phyloP scores from a whole-genome alignment of 1,140 invertebrate genomes.

The Drosophila sp. region DNA sequence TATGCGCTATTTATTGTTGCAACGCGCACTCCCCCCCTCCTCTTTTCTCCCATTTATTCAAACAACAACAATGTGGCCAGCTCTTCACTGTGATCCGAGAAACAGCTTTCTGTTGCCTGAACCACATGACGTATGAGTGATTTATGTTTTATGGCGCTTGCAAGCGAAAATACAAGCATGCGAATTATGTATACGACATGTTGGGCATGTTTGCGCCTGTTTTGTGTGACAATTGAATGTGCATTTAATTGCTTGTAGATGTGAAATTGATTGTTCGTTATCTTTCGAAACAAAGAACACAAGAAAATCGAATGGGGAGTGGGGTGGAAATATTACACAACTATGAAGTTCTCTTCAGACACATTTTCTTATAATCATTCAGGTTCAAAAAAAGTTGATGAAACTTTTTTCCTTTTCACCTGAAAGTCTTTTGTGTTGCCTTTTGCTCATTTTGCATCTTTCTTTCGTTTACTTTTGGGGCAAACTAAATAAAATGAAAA shows the following conservation, averaged over 20 bases:
- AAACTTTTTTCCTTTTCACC: too few relatives aligned
- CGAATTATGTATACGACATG: slow-evolving; percentile 62
- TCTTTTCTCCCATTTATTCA: too few relatives aligned
- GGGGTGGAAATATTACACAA: not conserved
- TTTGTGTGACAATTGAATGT: slow-evolving; percentile 45
- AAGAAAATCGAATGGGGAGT: too few relatives aligned
- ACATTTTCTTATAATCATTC: too few relatives aligned
- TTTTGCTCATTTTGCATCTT: too few relatives aligned
- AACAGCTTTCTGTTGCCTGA: slow-evolving; percentile 57
- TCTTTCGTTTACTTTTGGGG: not conserved
- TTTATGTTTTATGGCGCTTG: slow-evolving; percentile 55
- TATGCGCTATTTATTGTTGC: slow-evolving; percentile 66
- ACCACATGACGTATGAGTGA: slow-evolving; percentile 76
- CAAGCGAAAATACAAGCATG: slow-evolving; percentile 30
- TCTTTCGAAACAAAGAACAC: not conserved
- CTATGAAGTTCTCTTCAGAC: too few relatives aligned
- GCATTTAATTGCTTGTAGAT: slow-evolving; percentile 65
- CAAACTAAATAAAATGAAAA: not conserved
- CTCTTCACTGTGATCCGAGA: slow-evolving; percentile 39
- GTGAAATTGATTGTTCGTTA: slow-evolving; percentile 53
- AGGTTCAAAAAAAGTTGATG: too few relatives aligned
- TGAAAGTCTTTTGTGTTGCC: too few relatives aligned
- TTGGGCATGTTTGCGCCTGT: not conserved
- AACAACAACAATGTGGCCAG: slow-evolving; percentile 56
- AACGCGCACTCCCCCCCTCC: not conserved